Conservation (phyloP, 1,140 invertebrate genomes). For the Bombus affinis region DNA sequence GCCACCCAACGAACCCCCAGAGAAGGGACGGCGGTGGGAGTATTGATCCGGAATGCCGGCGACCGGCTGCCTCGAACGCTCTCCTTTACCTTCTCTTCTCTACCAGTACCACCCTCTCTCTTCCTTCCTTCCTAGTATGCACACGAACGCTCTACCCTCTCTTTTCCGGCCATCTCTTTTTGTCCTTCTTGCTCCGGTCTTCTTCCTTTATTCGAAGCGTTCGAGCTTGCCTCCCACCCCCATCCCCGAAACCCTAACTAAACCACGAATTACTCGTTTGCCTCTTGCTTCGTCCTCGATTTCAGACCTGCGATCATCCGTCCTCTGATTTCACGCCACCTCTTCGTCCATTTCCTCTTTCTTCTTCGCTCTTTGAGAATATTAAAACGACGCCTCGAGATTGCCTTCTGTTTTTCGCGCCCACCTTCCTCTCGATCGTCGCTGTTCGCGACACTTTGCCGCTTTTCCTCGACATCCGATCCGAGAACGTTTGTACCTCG, state of each 20-base stretch:
- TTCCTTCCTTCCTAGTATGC: conserved; percentile 8
- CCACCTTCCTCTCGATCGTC: conserved; percentile 5
- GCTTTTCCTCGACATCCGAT: neutral
- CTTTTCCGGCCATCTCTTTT: neutral
- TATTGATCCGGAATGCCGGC: conserved; percentile 81
- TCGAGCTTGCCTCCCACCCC: neutral
- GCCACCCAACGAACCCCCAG: conserved; percentile 60
- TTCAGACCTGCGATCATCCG: conserved; percentile 29
- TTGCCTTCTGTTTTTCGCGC: conserved; percentile 23
- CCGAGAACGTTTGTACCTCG: neutral
- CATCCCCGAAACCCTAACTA: conserved; percentile 16
- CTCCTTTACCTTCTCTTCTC: conserved; percentile 63
- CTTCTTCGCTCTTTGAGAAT: neutral
- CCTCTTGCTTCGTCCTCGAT: conserved; percentile 41
- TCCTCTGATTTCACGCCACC: conserved; percentile 35
- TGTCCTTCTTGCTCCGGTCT: neutral
- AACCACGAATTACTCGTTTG: conserved; percentile 47
- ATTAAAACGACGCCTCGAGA: conserved; percentile 22
- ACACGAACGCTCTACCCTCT: conserved; percentile 1
- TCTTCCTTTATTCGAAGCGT: conserved; percentile 15
- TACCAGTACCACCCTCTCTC: neutral
- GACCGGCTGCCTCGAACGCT: conserved; percentile 73
- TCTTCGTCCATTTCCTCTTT: neutral
- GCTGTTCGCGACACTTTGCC: conserved; percentile 11
- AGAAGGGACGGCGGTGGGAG: conserved; percentile 74